phyloP scores from a whole-genome alignment of 30 jellyfish, hydroid and myxozoan species.

The Chrysaora quinquecirrha region DNA sequence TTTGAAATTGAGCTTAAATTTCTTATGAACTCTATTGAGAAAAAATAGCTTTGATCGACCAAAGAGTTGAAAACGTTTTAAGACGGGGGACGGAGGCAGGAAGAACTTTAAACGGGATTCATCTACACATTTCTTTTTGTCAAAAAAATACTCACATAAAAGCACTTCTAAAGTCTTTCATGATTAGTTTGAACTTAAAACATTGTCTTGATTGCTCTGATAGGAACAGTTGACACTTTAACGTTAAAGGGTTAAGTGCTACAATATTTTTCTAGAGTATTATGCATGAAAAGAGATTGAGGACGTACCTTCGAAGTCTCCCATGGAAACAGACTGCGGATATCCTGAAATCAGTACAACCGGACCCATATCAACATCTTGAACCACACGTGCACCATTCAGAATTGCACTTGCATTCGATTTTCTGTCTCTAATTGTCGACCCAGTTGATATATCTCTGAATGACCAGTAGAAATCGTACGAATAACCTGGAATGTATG shows the following conservation, averaged over 20 bases:
- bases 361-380: constrained; percentile 45
- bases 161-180: not conserved
- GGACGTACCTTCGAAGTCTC: constrained; percentile 53
- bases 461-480: constrained; percentile 55
- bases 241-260: not conserved
- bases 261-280: not conserved
- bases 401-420: constrained; percentile 43
- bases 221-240: not conserved
- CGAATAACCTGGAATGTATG: constrained; percentile 27
- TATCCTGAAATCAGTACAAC: constrained; percentile 45
- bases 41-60: no score
- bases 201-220: no score
- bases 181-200: not conserved
- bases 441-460: constrained; percentile 14
- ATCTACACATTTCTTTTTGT: no score
- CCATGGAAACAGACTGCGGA: constrained; percentile 44
- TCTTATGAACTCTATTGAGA: no score
- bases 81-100: no score
- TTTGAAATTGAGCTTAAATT: no score
- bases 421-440: constrained; percentile 42
- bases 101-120: no score
- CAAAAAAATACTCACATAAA: not conserved
- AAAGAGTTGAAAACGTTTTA: no score
- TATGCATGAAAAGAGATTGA: not conserved
- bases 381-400: constrained; percentile 53